These are phyloP conservation scores for Panulirus ornatus DNA, from an alignment of 1,140 invertebrate genomes.

Conservation along the genomic window DNA sequence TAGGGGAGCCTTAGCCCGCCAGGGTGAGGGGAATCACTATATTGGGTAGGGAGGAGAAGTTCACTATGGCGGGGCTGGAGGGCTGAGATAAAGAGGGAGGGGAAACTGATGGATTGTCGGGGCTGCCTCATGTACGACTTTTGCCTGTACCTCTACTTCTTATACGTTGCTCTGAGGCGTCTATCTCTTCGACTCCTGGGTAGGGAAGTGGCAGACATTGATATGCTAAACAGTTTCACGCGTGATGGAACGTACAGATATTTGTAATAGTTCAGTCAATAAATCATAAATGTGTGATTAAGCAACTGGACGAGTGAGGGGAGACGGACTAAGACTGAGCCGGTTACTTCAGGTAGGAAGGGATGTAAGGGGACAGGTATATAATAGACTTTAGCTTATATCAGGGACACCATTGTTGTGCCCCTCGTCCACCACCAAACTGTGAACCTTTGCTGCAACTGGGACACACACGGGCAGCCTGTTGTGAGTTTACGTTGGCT, in stretches of 20 bases:
- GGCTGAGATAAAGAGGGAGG: constrained; percentile 41
- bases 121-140: constrained; percentile 41
- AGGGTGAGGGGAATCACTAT: constrained; percentile 39
- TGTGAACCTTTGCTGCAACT: too few species aligned
- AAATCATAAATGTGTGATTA: not conserved
- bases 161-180: not conserved
- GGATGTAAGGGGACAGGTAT: not conserved
- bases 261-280: not conserved
- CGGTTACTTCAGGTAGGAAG: constrained; percentile 5
- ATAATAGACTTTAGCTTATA: not conserved
- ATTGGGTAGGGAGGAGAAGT: constrained; percentile 21
- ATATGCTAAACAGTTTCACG: not conserved
- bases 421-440: too few species aligned
- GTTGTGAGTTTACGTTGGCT: too few species aligned
- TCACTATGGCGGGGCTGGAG: constrained; percentile 40
- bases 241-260: not conserved
- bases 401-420: not conserved
- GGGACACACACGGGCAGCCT: too few species aligned
- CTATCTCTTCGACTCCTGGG: not conserved
- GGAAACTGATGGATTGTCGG: constrained; percentile 45
- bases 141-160: not conserved
- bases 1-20: not conserved
- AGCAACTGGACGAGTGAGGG: not conserved
- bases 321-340: not conserved
- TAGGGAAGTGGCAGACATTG: not conserved